Conservation (phyloP, 2,888 invertebrate species). For the Acronicta leporina region DNA sequence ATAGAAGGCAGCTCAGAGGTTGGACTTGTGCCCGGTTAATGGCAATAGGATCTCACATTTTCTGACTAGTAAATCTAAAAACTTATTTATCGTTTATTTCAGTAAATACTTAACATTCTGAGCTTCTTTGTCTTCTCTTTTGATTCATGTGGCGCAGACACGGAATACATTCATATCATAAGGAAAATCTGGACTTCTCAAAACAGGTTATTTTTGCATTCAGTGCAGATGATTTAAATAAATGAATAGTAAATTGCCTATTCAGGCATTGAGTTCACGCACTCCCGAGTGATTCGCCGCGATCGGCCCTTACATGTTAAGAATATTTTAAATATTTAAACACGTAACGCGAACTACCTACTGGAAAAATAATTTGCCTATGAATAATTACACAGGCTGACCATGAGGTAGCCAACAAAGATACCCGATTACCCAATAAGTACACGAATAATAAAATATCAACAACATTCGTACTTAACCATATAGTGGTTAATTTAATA, state of each 20-base stretch:
- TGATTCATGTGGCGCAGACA: constrained; percentile 5
- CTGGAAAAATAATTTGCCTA: constrained; percentile 29
- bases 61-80: background rate
- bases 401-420: constrained; percentile 39
- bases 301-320: constrained; percentile 66
- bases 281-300: constrained; percentile 63
- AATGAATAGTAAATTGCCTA: constrained; percentile 66
- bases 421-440: constrained; percentile 6
- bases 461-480: background rate
- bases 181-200: constrained; percentile 53
- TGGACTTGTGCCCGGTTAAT: too few species aligned
- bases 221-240: constrained; percentile 66
- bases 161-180: constrained; percentile 39
- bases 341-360: constrained; percentile 33
- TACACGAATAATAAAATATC: background rate
- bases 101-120: background rate
- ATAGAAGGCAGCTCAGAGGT: too few species aligned
- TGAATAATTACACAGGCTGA: constrained; percentile 27
- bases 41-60: too few species aligned
- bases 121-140: constrained; percentile 15
- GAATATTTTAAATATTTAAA: constrained; percentile 69
- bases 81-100: too few species aligned
- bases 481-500: background rate
- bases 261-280: constrained; percentile 71
- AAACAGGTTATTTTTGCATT: constrained; percentile 43